phyloP scores from a whole-genome alignment of 2,888 invertebrate species.

The Gandaritis pyraliata region DNA sequence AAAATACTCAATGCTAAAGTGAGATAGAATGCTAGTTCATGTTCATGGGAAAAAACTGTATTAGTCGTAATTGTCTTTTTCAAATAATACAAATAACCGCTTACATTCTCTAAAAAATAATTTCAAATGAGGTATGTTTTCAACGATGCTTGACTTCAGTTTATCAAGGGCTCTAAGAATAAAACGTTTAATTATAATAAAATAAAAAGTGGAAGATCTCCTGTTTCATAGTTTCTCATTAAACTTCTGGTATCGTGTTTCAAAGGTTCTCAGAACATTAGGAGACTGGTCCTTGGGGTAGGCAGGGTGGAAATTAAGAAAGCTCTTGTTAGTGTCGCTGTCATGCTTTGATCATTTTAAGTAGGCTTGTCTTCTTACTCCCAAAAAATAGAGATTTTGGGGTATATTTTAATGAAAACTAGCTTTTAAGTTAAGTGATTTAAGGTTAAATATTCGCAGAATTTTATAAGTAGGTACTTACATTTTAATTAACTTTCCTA shows the following conservation, averaged over 20 bases:
- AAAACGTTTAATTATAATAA: constrained; percentile 63
- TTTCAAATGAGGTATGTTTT: constrained; percentile 4
- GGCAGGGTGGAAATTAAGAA: constrained; percentile 54
- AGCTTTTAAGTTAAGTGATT: too few species aligned
- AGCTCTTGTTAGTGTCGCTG: constrained; percentile 54
- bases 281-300: constrained; percentile 26
- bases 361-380: constrained; percentile 30
- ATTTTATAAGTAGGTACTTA: too few species aligned
- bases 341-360: constrained; percentile 62
- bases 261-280: constrained; percentile 12
- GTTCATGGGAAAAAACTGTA: too few species aligned
- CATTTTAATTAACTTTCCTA: too few species aligned
- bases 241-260: constrained; percentile 25
- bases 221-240: constrained; percentile 55
- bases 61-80: too few species aligned
- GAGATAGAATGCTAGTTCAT: too few species aligned
- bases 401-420: too few species aligned
- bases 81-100: too few species aligned
- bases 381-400: too few species aligned
- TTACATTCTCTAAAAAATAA: too few species aligned
- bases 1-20: not conserved
- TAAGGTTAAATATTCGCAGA: too few species aligned
- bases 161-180: constrained; percentile 35
- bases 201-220: constrained; percentile 48
- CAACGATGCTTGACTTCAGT: not conserved